Evolutionary conservation across 2,888 invertebrate genomes (phyloP).

Genomic region (Lasius fuliginosus): DNA sequence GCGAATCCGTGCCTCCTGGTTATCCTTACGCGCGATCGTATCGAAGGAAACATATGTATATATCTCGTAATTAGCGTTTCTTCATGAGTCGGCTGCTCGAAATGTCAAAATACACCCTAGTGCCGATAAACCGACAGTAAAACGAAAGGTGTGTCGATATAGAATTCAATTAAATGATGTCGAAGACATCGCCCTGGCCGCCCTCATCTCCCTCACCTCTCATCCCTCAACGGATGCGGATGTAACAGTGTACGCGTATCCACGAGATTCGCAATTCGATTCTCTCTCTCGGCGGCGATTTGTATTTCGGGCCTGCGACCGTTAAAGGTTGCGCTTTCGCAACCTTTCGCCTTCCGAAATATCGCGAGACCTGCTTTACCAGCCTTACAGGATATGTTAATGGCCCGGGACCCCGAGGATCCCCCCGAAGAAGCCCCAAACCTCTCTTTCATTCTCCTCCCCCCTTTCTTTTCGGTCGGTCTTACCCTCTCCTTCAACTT

Average conservation of each 20-base stretch:
- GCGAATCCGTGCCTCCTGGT: neutral
- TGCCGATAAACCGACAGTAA: neutral
- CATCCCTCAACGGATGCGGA: no score
- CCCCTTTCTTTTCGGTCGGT: neutral
- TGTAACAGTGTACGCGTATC: neutral
- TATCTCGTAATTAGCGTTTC: neutral
- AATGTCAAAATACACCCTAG: neutral
- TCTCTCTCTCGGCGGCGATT: constrained; percentile 71
- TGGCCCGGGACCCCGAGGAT: constrained; percentile 67
- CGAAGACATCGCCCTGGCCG: no score
- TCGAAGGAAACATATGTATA: neutral
- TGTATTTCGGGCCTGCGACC: constrained; percentile 81
- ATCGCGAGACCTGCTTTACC: constrained; percentile 84
- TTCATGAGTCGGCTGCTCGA: no score
- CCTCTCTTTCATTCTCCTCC: constrained; percentile 41
- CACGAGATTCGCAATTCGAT: neutral
- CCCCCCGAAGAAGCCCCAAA: constrained; percentile 69
- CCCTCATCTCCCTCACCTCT: no score
- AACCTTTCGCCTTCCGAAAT: constrained; percentile 73
- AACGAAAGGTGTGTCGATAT: neutral
- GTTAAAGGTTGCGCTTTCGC: constrained; percentile 78
- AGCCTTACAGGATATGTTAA: constrained; percentile 85
- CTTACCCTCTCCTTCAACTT: constrained; percentile 37
- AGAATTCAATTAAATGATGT: neutral
- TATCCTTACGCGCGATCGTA: neutral